Percentiles rank a stretch among this genome's conserved stretches.
Conservation (phyloP, 2,113 vertebrate species). For the Canis aureus region DNA sequence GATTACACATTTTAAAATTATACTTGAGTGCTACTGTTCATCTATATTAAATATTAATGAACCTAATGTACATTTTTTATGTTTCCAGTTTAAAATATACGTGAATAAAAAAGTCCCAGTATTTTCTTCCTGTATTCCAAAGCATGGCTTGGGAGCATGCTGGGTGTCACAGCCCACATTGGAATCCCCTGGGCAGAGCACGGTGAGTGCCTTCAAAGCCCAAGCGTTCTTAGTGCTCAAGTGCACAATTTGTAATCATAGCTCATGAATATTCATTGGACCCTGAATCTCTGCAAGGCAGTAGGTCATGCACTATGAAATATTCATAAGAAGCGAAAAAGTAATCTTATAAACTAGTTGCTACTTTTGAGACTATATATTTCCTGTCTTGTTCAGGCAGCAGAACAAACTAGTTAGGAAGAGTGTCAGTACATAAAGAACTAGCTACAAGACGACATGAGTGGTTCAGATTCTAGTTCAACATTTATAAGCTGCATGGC, state of each 20-base stretch:
- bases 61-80: neutral
- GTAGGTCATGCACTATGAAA: neutral
- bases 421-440: neutral
- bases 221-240: neutral
- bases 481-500: neutral
- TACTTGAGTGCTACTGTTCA: neutral
- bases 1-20: neutral
- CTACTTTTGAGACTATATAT: neutral
- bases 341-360: neutral
- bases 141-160: neutral
- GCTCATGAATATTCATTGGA: neutral
- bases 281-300: neutral
- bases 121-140: neutral
- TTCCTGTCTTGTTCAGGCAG: neutral
- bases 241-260: no score
- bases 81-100: neutral
- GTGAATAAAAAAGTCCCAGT: neutral
- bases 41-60: neutral
- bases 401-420: neutral
- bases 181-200: neutral
- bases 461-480: neutral
- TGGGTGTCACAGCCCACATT: neutral
- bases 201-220: accelerated
- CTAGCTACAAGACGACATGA: neutral
- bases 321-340: neutral